These are phyloP conservation scores for Coryphaenoides rupestris DNA, from an alignment of 2,113 vertebrate species.

Conservation along the genomic window DNA sequence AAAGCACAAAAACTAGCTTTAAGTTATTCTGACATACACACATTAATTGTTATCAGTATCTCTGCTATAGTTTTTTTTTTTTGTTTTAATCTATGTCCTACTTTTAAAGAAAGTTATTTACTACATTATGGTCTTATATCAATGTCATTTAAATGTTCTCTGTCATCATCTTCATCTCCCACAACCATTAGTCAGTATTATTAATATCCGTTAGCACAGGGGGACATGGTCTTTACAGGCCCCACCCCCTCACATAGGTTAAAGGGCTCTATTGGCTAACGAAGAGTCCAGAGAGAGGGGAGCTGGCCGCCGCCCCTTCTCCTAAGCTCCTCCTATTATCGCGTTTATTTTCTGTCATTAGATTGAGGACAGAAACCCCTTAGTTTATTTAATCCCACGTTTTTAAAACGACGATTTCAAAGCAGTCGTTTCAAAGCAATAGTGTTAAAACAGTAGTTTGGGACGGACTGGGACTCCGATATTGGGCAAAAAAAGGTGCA, in stretches of 20 bases:
- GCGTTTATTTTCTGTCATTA: too few species aligned
- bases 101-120: conserved; percentile 54
- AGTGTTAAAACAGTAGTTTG: too few species aligned
- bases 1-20: conserved; percentile 45
- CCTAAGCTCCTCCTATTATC: neutral
- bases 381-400: too few species aligned
- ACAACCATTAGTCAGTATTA: conserved; percentile 44
- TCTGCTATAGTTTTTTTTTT: conserved; percentile 54
- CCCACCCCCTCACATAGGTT: conserved; percentile 42
- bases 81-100: conserved; percentile 44
- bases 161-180: conserved; percentile 28
- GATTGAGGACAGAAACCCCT: too few species aligned
- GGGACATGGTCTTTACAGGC: conserved; percentile 33
- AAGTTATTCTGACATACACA: conserved; percentile 54
- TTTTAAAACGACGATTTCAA: too few species aligned
- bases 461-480: too few species aligned
- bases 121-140: conserved; percentile 40
- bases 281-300: conserved; percentile 36
- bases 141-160: conserved; percentile 26
- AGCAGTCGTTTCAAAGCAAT: too few species aligned
- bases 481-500: too few species aligned
- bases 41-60: conserved; percentile 63
- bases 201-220: conserved; percentile 59
- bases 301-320: too few species aligned
- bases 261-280: conserved; percentile 57